These are phyloP conservation scores for Brachionichthys hirsutus DNA, from an alignment of 2,113 vertebrate species.

Conservation along the genomic window DNA sequence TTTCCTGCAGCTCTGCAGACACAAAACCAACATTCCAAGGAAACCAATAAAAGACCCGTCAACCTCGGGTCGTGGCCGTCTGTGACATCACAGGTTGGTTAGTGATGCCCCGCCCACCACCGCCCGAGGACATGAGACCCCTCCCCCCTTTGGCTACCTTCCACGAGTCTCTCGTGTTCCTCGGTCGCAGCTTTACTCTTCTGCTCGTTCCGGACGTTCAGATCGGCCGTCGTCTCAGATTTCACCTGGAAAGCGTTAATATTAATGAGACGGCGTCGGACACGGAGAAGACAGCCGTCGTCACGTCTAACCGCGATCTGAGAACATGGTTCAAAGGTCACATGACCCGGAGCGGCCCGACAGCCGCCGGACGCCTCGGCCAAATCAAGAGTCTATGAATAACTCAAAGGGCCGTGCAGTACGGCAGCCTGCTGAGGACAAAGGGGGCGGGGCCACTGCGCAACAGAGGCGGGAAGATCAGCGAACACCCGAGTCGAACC, in stretches of 20 bases:
- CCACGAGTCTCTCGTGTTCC: slow-evolving; percentile 64
- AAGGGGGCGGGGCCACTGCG: too few species aligned
- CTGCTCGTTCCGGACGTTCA: slow-evolving; percentile 73
- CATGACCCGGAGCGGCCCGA: not conserved
- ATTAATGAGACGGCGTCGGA: too few species aligned
- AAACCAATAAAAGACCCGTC: too few species aligned
- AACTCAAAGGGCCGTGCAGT: too few species aligned
- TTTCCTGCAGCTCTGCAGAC: slow-evolving; percentile 67
- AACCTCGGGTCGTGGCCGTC: too few species aligned
- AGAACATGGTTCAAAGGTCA: too few species aligned
- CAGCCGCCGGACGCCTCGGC: not conserved
- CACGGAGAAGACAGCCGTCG: not conserved
- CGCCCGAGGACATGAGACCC: too few species aligned
- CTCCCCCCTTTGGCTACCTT: slow-evolving; percentile 72
- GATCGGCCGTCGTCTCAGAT: slow-evolving; percentile 72
- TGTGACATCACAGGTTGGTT: not conserved
- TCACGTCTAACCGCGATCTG: too few species aligned
- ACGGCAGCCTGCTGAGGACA: not conserved
- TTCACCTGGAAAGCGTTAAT: slow-evolving; percentile 73
- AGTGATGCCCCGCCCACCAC: not conserved
- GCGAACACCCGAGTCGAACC: too few species aligned
- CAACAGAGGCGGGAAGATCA: too few species aligned
- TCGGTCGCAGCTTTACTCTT: slow-evolving; percentile 61
- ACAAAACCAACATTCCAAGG: not conserved
- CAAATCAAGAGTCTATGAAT: slow-evolving; percentile 2